A percentile compares a stretch with the other conserved stretches of the same genome.
phyloP scores from a whole-genome alignment of 1,140 invertebrate genomes.

The Bombus waltoni region DNA sequence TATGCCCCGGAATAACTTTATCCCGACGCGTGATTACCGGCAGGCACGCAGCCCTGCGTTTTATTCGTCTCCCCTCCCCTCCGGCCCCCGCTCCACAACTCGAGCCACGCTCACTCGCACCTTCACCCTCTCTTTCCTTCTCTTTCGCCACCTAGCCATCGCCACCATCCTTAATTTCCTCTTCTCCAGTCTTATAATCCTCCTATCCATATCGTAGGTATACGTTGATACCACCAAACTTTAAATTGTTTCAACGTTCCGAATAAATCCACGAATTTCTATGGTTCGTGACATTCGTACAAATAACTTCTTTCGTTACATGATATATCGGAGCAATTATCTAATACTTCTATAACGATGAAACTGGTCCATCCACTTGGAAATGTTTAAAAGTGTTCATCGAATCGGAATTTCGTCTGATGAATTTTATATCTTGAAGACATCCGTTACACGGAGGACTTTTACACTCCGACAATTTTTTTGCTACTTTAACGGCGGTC shows the following conservation, averaged over 20 bases:
- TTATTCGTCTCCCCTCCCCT: conserved; percentile 51
- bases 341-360: too few species aligned
- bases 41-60: conserved; percentile 78
- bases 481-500: too few species aligned
- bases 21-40: conserved; percentile 80
- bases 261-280: too few species aligned
- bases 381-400: too few species aligned
- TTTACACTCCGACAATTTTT: too few species aligned
- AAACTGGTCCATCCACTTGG: too few species aligned
- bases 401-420: too few species aligned
- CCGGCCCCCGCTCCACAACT: neutral
- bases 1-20: conserved; percentile 82
- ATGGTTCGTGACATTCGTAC: too few species aligned
- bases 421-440: too few species aligned
- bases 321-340: too few species aligned
- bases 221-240: conserved; percentile 15
- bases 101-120: neutral
- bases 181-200: neutral
- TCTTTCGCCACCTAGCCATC: neutral
- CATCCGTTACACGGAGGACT: too few species aligned
- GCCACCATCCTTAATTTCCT: neutral
- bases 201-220: conserved; percentile 1
- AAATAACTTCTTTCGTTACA: too few species aligned
- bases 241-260: neutral
- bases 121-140: conserved; percentile 3